Evolutionary conservation across 2,888 invertebrate genomes (phyloP).

Genomic region (Lasioglossum vierecki): DNA sequence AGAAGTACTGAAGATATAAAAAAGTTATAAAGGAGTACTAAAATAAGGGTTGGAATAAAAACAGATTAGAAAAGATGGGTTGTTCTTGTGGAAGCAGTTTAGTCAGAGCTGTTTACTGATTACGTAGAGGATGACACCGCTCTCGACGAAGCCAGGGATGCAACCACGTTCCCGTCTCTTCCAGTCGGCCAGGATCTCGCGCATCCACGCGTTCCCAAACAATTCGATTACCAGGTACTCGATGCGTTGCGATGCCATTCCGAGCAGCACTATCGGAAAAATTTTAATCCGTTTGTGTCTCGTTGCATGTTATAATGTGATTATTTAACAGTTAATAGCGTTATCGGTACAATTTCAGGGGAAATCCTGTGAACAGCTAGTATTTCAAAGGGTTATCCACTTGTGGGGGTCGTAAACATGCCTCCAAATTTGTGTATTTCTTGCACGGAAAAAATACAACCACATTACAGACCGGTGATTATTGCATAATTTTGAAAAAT

Average conservation of each 20-base stretch:
- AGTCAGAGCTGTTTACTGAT: conserved; percentile 87
- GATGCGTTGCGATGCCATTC: conserved; percentile 96
- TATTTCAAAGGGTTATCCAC: neutral
- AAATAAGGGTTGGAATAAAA: neutral
- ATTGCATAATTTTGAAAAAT: too few relatives aligned
- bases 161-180: conserved; percentile 91
- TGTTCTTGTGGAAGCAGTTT: neutral
- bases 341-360: neutral
- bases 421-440: neutral
- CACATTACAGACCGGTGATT: too few relatives aligned
- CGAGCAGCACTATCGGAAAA: conserved; percentile 90
- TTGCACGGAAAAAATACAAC: neutral
- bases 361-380: neutral
- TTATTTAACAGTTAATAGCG: conserved; percentile 28
- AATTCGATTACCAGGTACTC: conserved; percentile 92
- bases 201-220: conserved; percentile 91
- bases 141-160: conserved; percentile 92
- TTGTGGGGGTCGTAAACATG: neutral
- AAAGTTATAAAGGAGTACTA: too few relatives aligned
- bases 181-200: conserved; percentile 90
- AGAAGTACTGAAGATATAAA: too few relatives aligned
- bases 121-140: conserved; percentile 94
- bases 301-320: conserved; percentile 20
- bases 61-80: neutral
- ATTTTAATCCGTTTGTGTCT: conserved; percentile 23